Evolutionary conservation across 37 sponge, comb jelly and placozoan genomes (phyloP).

Genomic region (Bolinopsis microptera): DNA sequence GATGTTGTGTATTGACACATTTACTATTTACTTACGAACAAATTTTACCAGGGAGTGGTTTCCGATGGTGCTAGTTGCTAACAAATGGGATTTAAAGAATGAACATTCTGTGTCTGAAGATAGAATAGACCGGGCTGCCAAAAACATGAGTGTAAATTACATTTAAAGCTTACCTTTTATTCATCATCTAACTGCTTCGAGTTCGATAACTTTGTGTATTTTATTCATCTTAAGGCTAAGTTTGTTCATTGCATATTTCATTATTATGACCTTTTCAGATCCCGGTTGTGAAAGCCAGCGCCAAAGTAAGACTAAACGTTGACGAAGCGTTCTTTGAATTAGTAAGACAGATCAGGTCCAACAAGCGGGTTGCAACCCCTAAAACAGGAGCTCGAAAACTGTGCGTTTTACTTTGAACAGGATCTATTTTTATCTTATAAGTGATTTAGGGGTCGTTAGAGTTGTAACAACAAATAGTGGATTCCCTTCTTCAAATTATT

Average conservation of each 20-base stretch:
- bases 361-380: not conserved
- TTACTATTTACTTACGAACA: no score
- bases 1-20: no score
- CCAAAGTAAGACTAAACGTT: slow-evolving; percentile 10
- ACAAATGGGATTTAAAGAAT: slow-evolving; percentile 48
- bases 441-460: no score
- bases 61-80: slow-evolving; percentile 62
- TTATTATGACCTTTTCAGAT: slow-evolving; percentile 24
- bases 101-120: slow-evolving; percentile 25
- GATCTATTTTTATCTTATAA: not conserved
- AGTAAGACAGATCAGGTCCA: not conserved
- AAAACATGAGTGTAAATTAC: slow-evolving; percentile 4
- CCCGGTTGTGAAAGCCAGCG: slow-evolving; percentile 37
- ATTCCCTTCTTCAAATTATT: no score
- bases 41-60: slow-evolving; percentile 49
- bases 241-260: no score
- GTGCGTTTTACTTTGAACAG: not conserved
- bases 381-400: not conserved
- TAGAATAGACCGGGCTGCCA: not conserved
- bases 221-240: no score
- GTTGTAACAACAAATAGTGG: no score
- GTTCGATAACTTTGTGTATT: no score
- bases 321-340: slow-evolving; percentile 60
- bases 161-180: not conserved
- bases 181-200: not conserved